Base-by-base conservation (phyloP, 2,113 vertebrate species). In the Oncorhynchus tshawytscha region DNA sequence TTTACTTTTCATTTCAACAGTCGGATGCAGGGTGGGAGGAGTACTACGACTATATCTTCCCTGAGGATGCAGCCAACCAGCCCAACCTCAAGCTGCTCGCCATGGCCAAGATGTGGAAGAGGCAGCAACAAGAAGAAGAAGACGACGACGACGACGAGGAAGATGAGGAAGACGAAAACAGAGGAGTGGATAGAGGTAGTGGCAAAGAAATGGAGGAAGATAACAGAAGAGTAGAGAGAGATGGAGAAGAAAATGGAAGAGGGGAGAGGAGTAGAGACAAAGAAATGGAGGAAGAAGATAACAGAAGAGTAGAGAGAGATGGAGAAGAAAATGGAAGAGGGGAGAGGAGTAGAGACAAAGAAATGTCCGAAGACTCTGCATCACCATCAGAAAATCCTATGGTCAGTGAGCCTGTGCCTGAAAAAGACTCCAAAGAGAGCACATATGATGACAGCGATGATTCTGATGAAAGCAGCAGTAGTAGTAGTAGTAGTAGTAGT, bases 21-120 rank as follows among this genome's bases (percentile, higher is more conserved):
- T 97, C 97, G 5, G 97, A 99, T 67, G 96, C 96, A 27, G 97
- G 98, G 51, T 99, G 97, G 98, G 98, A 99, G 86, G 98, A 99
- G 73, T 99, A 98, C 84, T 99, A 97, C 15, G 98, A 99, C 86
- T 99, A 99, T 81, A 99, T 99, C 91, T 99, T 99, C 90, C 98
- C 98, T 0, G 98, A 99, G 82, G 97, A 99, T 70, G 94, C 98
- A 20, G 97, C 98, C 81, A 99, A 99, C 88, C 98, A 98, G 77
- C 98, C 98, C 74, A 99, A 99, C 87, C 97, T 99, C 89, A 99
- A 98, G 78, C 94, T 99, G 45, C 93, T 99, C 73, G 96, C 97
- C 49, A 99, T 99, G 97, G 98, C 97, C 73, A 99, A 98, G 85
- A 96, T 99, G 84, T 99, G 98, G 98, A 99, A 99, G 91, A 97